Evolutionary conservation across 2,113 vertebrate species (phyloP).

Genomic region (Catharus fuscescens): DNA sequence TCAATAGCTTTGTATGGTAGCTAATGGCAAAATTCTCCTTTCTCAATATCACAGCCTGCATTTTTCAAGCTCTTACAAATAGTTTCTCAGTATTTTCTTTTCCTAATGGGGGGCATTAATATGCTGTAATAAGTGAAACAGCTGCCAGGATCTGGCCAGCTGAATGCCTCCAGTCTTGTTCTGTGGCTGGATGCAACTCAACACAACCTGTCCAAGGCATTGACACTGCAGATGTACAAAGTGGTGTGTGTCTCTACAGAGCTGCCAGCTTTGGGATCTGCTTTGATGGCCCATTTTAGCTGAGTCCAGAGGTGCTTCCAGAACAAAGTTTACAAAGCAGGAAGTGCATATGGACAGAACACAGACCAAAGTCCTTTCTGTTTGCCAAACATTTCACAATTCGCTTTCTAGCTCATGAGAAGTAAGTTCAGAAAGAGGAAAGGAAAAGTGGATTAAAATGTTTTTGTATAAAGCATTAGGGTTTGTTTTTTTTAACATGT

Average conservation of each 20-base stretch:
- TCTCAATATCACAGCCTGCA: background rate
- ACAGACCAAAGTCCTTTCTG: constrained; percentile 16
- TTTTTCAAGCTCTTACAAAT: background rate
- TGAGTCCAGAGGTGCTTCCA: background rate
- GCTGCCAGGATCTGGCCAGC: background rate
- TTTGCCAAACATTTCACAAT: constrained; percentile 49
- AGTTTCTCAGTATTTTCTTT: background rate
- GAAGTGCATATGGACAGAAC: background rate
- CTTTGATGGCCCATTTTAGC: background rate
- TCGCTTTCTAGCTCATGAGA: background rate
- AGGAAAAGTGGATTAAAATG: background rate
- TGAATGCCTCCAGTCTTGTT: background rate
- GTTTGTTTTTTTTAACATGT: background rate
- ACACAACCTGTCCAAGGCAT: background rate
- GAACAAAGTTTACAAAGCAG: constrained; percentile 9
- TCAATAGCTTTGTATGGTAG: background rate
- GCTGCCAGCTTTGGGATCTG: background rate
- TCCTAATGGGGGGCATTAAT: background rate
- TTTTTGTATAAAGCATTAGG: background rate
- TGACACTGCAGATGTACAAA: background rate
- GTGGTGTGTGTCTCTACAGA: background rate
- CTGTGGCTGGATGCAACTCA: background rate
- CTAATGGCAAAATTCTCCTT: background rate
- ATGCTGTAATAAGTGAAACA: background rate
- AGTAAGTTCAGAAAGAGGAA: background rate